Conservation (phyloP, 2,797 vertebrate species). For the Schizopygopsis pylzovi region DNA sequence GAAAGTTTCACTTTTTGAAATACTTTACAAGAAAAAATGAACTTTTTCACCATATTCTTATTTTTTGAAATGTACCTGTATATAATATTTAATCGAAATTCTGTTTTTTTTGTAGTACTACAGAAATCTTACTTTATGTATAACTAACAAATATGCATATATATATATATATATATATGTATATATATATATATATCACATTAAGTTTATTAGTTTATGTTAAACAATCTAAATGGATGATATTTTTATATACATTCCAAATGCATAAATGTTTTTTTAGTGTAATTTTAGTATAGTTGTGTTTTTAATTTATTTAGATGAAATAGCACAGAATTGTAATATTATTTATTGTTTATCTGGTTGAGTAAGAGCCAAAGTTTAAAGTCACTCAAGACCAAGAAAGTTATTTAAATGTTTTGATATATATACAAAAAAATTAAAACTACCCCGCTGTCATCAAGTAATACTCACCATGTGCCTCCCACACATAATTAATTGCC, state of each 20-base stretch:
- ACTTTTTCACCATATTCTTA: too few species aligned
- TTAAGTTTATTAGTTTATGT: neutral
- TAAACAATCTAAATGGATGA: neutral
- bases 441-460: neutral
- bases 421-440: neutral
- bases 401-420: constrained; percentile 3
- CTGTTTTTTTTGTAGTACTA: neutral
- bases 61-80: too few species aligned
- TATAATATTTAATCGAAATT: neutral
- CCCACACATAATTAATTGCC: constrained; percentile 6
- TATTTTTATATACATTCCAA: neutral
- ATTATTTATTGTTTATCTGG: neutral
- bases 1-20: too few species aligned
- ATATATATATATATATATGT: neutral
- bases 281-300: neutral
- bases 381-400: neutral
- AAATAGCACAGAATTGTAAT: neutral
- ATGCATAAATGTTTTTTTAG: neutral
- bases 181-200: neutral
- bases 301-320: neutral
- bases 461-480: neutral
- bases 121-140: neutral
- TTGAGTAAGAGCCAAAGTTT: neutral
- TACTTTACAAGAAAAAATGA: too few species aligned
- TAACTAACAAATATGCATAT: neutral